phyloP scores from a whole-genome alignment of 2,113 vertebrate species.

The Myrmecophaga tridactyla region DNA sequence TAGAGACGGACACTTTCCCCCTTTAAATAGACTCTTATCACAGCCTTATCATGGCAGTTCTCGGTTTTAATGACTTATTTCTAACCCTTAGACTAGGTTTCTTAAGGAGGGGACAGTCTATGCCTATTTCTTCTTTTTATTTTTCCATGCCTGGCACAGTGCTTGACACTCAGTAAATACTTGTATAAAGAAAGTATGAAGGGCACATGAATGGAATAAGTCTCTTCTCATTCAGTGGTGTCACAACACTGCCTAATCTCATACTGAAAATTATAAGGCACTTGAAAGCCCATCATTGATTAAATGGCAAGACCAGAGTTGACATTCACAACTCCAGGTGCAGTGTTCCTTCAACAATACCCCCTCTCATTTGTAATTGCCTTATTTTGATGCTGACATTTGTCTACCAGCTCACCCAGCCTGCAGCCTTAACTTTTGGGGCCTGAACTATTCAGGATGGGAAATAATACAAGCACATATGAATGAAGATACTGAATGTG shows the following conservation, averaged over 20 bases:
- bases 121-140: background rate
- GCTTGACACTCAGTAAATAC: background rate
- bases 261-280: background rate
- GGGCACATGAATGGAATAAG: background rate
- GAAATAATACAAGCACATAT: background rate
- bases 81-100: background rate
- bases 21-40: background rate
- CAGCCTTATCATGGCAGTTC: background rate
- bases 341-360: rapidly evolving
- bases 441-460: background rate
- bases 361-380: background rate
- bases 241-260: background rate
- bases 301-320: background rate
- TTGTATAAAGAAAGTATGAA: background rate
- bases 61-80: background rate
- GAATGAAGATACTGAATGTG: background rate
- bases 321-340: rapidly evolving
- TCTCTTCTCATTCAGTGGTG: background rate
- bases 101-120: background rate
- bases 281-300: background rate
- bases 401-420: background rate
- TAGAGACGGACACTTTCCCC: background rate
- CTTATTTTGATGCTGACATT: background rate
- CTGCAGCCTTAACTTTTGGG: too few species aligned
- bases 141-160: background rate